Percentiles rank a stretch among this genome's conserved stretches.
Evolutionary conservation across 2,797 vertebrate genomes (phyloP).

Genomic region (Falco columbarius): DNA sequence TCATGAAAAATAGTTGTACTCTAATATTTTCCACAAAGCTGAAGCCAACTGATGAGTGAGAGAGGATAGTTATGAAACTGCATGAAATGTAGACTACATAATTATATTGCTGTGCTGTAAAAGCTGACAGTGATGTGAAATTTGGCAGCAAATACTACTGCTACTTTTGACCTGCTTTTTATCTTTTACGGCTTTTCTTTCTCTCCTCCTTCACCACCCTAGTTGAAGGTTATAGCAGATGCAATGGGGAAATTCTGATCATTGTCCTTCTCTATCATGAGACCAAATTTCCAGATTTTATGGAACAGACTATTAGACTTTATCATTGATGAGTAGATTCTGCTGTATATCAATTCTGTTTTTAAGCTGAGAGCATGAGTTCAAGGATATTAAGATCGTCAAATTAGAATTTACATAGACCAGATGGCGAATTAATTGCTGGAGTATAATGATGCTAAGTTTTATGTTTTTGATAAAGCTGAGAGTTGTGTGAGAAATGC

Average conservation of each 20-base stretch:
- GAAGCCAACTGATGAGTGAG: slow-evolving; percentile 41
- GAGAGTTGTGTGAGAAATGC: slow-evolving; percentile 23
- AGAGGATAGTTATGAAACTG: slow-evolving; percentile 17
- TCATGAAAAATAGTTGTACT: slow-evolving; percentile 59
- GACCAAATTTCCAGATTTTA: background rate
- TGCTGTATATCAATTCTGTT: background rate
- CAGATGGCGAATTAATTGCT: slow-evolving; percentile 54
- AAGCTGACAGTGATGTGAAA: slow-evolving; percentile 21
- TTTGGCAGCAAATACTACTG: slow-evolving; percentile 15
- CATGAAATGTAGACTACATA: slow-evolving; percentile 18
- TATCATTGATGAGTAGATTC: background rate
- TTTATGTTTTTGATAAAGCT: slow-evolving; percentile 37
- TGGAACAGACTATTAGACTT: background rate
- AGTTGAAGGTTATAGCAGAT: background rate
- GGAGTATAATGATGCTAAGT: slow-evolving; percentile 34
- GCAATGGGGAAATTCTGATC: background rate
- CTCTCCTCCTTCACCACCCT: background rate
- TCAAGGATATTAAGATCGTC: background rate
- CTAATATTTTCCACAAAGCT: slow-evolving; percentile 73
- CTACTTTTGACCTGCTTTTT: slow-evolving; percentile 6
- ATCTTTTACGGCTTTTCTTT: slow-evolving; percentile 4
- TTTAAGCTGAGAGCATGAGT: slow-evolving; percentile 6
- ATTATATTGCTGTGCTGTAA: slow-evolving; percentile 9
- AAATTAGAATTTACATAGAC: background rate
- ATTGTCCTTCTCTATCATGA: background rate